These are phyloP conservation scores for Synergus laeviventris DNA, from an alignment of 2,888 invertebrate species.

Conservation along the genomic window DNA sequence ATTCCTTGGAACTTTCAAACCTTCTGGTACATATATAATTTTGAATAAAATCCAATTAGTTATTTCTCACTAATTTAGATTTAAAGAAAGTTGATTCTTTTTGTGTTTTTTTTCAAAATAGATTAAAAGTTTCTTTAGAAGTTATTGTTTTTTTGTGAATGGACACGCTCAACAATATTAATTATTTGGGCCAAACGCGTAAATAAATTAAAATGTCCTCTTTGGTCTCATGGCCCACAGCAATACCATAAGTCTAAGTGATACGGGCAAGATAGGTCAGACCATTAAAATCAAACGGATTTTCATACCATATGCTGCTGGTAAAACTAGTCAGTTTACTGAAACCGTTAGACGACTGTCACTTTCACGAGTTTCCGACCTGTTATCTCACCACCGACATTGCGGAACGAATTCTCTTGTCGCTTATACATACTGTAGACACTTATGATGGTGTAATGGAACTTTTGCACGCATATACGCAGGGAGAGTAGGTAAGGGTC, in stretches of 20 bases:
- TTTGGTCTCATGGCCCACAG: slow-evolving; percentile 6
- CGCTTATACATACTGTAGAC: not conserved
- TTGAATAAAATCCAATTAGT: too few species aligned
- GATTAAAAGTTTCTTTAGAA: too few species aligned
- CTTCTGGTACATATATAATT: too few species aligned
- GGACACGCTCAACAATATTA: too few species aligned
- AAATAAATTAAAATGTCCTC: not conserved
- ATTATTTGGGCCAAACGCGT: too few species aligned
- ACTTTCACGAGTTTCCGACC: slow-evolving; percentile 37
- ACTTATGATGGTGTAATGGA: slow-evolving; percentile 15
- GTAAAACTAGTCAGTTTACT: slow-evolving; percentile 29
- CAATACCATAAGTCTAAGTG: slow-evolving; percentile 15
- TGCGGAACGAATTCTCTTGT: slow-evolving; percentile 25
- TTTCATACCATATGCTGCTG: slow-evolving; percentile 25
- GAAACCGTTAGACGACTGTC: slow-evolving; percentile 18
- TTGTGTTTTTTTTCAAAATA: too few species aligned
- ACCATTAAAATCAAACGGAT: slow-evolving; percentile 23
- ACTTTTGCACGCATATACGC: slow-evolving; percentile 27
- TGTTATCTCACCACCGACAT: slow-evolving; percentile 31
- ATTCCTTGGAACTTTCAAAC: too few species aligned
- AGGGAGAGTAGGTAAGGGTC: slow-evolving; percentile 17
- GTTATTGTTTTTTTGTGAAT: too few species aligned
- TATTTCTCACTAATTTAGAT: too few species aligned
- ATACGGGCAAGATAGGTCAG: slow-evolving; percentile 16
- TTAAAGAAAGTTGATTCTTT: too few species aligned